A percentile compares a stretch with the other conserved stretches of the same genome.
Evolutionary conservation across 2,113 vertebrate species (phyloP).

Genomic region (Corythornis cristatus): DNA sequence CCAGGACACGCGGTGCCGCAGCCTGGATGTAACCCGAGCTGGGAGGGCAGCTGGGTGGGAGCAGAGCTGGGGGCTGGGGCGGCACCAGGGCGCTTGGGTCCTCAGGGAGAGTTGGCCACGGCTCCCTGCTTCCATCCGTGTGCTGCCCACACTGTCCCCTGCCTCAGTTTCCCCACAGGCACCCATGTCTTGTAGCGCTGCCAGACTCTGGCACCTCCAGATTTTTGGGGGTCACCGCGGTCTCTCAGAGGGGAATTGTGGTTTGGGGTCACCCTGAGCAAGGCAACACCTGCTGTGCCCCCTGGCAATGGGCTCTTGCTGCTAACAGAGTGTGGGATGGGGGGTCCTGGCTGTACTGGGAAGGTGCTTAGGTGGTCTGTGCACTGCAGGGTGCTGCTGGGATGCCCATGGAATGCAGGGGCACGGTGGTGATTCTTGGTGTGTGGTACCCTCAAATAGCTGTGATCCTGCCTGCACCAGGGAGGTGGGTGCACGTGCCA

Average conservation of each 20-base stretch:
- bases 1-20: accelerated
- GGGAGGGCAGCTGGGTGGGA: constrained; percentile 15
- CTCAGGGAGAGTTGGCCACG: not conserved
- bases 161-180: not conserved
- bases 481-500: not conserved
- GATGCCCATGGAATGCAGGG: not conserved
- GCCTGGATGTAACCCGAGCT: not conserved
- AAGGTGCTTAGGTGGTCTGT: not conserved
- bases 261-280: not conserved
- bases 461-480: accelerated
- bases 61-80: not conserved
- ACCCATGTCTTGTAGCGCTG: accelerated
- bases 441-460: accelerated
- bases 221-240: accelerated
- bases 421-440: accelerated
- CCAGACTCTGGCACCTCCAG: accelerated
- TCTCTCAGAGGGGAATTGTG: not conserved
- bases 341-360: not conserved
- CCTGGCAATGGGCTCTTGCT: not conserved
- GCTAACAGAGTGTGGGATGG: not conserved
- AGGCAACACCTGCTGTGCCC: not conserved
- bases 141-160: not conserved
- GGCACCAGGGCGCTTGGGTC: not conserved
- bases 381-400: not conserved
- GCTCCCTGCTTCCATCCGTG: not conserved